Evolutionary conservation across 2,888 invertebrate genomes (phyloP).

Genomic region (Acanthacorydalis orientalis): DNA sequence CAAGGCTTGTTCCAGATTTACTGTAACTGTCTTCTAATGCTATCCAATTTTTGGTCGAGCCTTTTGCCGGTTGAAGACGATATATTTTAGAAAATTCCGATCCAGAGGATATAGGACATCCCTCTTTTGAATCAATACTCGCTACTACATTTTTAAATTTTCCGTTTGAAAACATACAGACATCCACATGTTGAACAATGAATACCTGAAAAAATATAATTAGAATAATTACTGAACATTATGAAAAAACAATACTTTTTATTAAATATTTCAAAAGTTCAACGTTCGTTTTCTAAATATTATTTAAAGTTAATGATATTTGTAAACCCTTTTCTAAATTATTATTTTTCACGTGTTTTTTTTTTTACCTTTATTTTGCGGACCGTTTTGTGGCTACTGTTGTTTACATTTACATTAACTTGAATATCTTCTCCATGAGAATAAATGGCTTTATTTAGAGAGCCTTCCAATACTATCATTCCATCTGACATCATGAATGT

Average conservation of each 20-base stretch:
- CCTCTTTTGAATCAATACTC: constrained; percentile 38
- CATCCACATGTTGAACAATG: constrained; percentile 79
- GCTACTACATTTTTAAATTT: constrained; percentile 90
- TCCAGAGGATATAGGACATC: constrained; percentile 48
- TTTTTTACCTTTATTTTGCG: constrained; percentile 61
- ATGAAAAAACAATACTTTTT: no score
- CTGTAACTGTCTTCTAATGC: constrained; percentile 75
- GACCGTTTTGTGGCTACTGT: constrained; percentile 72
- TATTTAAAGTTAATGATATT: neutral
- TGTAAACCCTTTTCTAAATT: neutral
- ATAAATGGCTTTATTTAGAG: constrained; percentile 66
- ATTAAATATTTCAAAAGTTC: no score
- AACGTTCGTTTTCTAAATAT: no score
- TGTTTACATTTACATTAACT: constrained; percentile 56
- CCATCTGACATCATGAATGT: constrained; percentile 78
- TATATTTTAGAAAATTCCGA: constrained; percentile 41
- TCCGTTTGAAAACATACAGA: constrained; percentile 89
- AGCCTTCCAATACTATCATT: constrained; percentile 59
- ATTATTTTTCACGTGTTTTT: neutral
- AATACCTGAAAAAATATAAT: constrained; percentile 40
- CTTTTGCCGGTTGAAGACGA: constrained; percentile 51
- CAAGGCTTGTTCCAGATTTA: constrained; percentile 39
- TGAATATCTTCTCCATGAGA: constrained; percentile 66
- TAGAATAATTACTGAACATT: neutral
- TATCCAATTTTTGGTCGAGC: constrained; percentile 79